Percentiles rank a stretch among this genome's conserved stretches.
phyloP scores from a whole-genome alignment of 2,113 vertebrate species.

The rabbit (Oryctolagus cuniculus) region DNA sequence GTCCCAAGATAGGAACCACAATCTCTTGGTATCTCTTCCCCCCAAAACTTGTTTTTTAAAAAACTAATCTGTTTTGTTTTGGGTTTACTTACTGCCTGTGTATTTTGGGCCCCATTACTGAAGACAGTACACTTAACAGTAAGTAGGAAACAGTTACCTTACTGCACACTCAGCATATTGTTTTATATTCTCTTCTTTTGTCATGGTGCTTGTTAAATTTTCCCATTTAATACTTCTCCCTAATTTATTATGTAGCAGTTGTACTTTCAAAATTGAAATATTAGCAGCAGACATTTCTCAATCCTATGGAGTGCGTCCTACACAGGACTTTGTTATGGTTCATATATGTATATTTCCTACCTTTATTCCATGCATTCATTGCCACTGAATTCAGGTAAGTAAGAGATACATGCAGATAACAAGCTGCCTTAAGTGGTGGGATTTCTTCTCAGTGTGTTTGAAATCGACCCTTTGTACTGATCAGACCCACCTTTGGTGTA shows the following conservation, averaged over 20 bases:
- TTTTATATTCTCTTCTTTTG: neutral
- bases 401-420: neutral
- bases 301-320: neutral
- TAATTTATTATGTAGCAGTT: neutral
- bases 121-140: neutral
- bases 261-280: slow-evolving; percentile 8
- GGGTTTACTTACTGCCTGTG: neutral
- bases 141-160: neutral
- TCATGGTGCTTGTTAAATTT: neutral
- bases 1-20: neutral
- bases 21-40: neutral
- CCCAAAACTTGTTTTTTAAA: neutral
- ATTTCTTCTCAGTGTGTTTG: slow-evolving; percentile 14
- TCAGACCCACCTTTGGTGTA: neutral
- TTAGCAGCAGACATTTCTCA: neutral
- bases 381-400: neutral
- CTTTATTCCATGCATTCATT: neutral
- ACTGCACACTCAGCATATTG: neutral
- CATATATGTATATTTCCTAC: neutral
- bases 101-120: neutral
- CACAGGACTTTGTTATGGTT: neutral
- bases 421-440: neutral
- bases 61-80: slow-evolving; percentile 36
- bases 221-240: slow-evolving; percentile 20
- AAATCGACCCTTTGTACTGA: neutral